Conservation (phyloP, 2,113 vertebrate genomes). For the Bettongia penicillata region DNA sequence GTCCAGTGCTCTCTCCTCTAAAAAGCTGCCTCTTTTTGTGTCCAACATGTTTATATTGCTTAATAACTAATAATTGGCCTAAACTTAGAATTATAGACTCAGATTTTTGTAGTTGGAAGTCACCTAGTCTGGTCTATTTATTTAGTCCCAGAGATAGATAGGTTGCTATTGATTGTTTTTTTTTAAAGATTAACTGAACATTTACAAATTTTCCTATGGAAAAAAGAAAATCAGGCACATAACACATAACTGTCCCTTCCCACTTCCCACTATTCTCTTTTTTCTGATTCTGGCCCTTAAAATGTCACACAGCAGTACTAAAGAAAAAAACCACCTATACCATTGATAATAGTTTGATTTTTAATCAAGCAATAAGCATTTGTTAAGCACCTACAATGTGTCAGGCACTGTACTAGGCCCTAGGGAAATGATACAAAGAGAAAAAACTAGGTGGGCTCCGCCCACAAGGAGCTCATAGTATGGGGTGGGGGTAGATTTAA, state of each 20-base stretch:
- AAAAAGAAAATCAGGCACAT: background rate
- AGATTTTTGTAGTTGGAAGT: background rate
- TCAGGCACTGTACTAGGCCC: background rate
- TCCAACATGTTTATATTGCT: background rate
- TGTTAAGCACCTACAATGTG: background rate
- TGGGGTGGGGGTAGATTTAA: too few species aligned
- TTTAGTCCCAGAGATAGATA: background rate
- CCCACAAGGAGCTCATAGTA: background rate
- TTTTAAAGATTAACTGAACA: background rate
- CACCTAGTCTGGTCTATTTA: background rate
- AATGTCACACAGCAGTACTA: background rate
- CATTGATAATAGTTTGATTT: background rate
- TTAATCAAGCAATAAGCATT: background rate
- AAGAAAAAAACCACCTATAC: background rate
- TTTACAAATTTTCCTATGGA: background rate
- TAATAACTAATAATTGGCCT: background rate
- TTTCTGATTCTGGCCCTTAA: background rate
- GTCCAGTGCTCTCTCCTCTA: background rate
- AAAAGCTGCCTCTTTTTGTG: background rate
- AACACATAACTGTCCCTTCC: background rate
- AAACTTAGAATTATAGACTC: background rate
- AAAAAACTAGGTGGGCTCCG: background rate
- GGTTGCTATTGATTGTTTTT: background rate
- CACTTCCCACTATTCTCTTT: background rate
- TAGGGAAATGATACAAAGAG: background rate